Conservation (phyloP, 2,888 invertebrate species). For the Drosophila trichaetosa region DNA sequence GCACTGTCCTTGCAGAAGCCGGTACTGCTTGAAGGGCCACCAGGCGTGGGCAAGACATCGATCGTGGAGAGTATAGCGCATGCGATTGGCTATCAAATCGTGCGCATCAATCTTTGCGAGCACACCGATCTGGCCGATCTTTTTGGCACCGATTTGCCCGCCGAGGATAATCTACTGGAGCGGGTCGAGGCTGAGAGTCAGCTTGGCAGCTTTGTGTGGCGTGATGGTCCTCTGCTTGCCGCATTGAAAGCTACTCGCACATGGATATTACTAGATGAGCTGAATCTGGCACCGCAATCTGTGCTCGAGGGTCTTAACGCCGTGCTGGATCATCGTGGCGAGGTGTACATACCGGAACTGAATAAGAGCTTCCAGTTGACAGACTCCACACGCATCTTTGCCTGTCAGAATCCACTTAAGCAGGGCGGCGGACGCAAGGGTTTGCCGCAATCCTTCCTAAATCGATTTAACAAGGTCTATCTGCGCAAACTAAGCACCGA, state of each 20-base stretch:
- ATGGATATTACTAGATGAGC: conserved; percentile 98
- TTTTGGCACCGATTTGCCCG: conserved; percentile 98
- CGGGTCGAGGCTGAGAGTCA: conserved; percentile 49
- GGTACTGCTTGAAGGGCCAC: conserved; percentile 97
- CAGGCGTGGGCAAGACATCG: conserved; percentile 99
- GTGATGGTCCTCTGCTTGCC: conserved; percentile 97
- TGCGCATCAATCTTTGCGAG: conserved; percentile 98
- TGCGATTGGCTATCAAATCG: conserved; percentile 92
- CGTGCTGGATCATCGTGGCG: conserved; percentile 98
- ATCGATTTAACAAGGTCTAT: conserved; percentile 97
- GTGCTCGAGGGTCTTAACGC: conserved; percentile 99
- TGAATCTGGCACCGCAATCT: conserved; percentile 99
- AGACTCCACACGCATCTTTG: conserved; percentile 94
- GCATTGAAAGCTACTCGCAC: conserved; percentile 94
- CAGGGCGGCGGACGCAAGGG: conserved; percentile 99
- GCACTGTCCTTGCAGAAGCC: conserved; percentile 96
- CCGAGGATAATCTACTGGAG: conserved; percentile 89
- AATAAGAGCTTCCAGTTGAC: conserved; percentile 93
- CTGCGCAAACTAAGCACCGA: conserved; percentile 87
- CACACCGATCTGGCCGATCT: conserved; percentile 99
- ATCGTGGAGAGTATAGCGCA: conserved; percentile 95
- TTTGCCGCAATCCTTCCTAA: conserved; percentile 97
- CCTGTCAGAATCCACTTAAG: conserved; percentile 97
- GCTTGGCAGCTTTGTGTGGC: conserved; percentile 95
- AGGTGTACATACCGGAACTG: conserved; percentile 97